Conservation (phyloP, 2,888 invertebrate genomes). For the Mesoligia furuncula region DNA sequence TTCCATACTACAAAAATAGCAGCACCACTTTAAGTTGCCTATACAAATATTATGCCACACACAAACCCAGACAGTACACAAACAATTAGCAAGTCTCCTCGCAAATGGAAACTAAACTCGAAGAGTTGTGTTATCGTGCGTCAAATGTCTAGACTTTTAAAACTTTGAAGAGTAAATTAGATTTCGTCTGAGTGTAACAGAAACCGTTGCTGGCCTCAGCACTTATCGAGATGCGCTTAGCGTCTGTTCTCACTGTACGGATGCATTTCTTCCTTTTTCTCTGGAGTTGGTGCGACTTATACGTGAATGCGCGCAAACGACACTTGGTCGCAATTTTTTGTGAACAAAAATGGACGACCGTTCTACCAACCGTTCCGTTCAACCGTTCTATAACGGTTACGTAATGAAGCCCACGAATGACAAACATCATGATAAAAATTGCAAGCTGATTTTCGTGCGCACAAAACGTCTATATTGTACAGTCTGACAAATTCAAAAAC, state of each 20-base stretch:
- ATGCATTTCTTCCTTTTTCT: slow-evolving; percentile 14
- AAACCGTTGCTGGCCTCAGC: slow-evolving; percentile 81
- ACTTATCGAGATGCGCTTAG: slow-evolving; percentile 80
- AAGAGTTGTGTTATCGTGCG: slow-evolving; percentile 60
- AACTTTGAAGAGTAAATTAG: slow-evolving; percentile 86
- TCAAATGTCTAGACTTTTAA: slow-evolving; percentile 80
- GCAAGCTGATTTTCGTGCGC: background rate
- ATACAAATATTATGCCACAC: slow-evolving; percentile 30
- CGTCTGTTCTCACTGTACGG: slow-evolving; percentile 64
- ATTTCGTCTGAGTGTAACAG: slow-evolving; percentile 85
- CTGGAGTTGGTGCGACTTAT: background rate
- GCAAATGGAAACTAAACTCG: slow-evolving; percentile 76
- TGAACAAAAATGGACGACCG: background rate
- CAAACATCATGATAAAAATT: background rate
- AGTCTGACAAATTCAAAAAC: too few relatives aligned
- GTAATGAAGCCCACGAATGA: background rate
- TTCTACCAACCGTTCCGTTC: too few relatives aligned
- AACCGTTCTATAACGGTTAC: background rate
- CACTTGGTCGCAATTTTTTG: background rate
- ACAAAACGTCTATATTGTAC: background rate
- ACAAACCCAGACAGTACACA: slow-evolving; percentile 46
- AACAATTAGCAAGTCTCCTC: slow-evolving; percentile 51
- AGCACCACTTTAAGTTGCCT: slow-evolving; percentile 1
- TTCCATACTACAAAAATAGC: background rate
- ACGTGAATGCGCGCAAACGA: background rate